phyloP scores from a whole-genome alignment of 2,113 vertebrate species.

The Progne subis region DNA sequence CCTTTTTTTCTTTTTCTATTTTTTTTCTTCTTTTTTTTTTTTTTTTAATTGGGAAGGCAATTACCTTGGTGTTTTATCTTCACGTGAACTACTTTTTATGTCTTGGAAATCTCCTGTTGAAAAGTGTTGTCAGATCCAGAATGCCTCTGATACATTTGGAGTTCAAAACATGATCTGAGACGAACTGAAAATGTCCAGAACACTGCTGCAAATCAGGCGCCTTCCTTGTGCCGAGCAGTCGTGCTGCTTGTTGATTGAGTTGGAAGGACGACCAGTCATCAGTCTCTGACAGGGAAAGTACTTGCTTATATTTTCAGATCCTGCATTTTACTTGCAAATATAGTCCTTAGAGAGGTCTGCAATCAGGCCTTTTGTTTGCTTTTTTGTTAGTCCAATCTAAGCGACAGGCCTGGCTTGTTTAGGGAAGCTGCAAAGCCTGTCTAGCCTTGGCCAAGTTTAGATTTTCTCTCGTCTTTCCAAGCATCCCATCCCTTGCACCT shows the following conservation, averaged over 20 bases:
- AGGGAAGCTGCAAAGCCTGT: constrained; percentile 17
- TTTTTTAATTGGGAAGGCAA: not conserved
- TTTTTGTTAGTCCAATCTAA: constrained; percentile 41
- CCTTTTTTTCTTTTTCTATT: no score
- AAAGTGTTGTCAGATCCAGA: not conserved
- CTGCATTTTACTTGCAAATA: constrained; percentile 66
- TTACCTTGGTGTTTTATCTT: not conserved
- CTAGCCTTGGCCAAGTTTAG: constrained; percentile 20
- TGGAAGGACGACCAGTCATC: constrained; percentile 36
- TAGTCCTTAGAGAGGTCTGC: constrained; percentile 20
- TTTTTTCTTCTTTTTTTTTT: no score
- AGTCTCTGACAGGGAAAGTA: constrained; percentile 22
- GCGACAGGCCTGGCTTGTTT: constrained; percentile 14
- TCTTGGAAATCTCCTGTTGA: not conserved
- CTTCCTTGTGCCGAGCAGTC: not conserved
- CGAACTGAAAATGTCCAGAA: not conserved
- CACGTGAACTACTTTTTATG: not conserved
- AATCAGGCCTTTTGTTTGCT: constrained; percentile 62
- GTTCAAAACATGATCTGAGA: not conserved
- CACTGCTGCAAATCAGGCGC: not conserved
- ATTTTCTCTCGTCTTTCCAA: not conserved
- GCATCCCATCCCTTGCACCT: not conserved
- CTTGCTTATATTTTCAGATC: constrained; percentile 50
- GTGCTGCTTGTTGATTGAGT: constrained; percentile 39
- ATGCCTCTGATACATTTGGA: not conserved